Evolutionary conservation across 2,888 invertebrate genomes (phyloP).

Genomic region (Cantharis flavilabris): DNA sequence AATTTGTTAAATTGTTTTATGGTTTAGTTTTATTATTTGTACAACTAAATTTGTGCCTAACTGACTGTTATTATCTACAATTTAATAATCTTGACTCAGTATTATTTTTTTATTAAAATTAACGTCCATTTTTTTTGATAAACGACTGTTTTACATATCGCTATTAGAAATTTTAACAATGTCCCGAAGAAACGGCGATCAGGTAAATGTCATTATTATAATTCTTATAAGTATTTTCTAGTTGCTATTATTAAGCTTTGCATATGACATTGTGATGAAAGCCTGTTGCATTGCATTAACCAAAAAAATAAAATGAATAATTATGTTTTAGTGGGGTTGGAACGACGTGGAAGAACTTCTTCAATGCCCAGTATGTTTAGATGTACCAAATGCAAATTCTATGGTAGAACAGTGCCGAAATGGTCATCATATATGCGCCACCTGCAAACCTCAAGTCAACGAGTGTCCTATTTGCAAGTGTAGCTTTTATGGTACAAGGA

Average conservation of each 20-base stretch:
- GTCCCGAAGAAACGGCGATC: background rate
- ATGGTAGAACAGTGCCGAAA: slow-evolving; percentile 61
- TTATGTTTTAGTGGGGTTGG: slow-evolving; percentile 27
- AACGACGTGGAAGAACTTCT: slow-evolving; percentile 58
- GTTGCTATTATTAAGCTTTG: background rate
- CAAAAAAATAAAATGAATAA: background rate
- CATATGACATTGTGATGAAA: background rate
- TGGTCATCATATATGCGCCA: slow-evolving; percentile 62
- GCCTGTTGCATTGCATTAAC: background rate
- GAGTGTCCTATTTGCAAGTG: slow-evolving; percentile 61
- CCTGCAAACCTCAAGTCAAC: slow-evolving; percentile 57
- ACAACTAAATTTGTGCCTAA: background rate
- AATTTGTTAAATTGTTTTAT: background rate
- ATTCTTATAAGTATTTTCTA: background rate
- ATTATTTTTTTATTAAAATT: background rate
- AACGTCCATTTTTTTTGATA: background rate
- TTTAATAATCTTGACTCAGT: background rate
- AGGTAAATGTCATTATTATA: background rate
- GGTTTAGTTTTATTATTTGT: background rate
- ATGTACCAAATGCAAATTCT: slow-evolving; percentile 52
- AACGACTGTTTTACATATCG: background rate
- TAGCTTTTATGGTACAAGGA: slow-evolving; percentile 59
- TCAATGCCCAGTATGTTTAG: slow-evolving; percentile 64
- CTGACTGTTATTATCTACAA: background rate
- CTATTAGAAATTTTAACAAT: background rate